Evolutionary conservation across 2,113 vertebrate species (phyloP), one percentile per base, ranked within the genome.

Genomic region (Bubalus kerabau): DNA sequence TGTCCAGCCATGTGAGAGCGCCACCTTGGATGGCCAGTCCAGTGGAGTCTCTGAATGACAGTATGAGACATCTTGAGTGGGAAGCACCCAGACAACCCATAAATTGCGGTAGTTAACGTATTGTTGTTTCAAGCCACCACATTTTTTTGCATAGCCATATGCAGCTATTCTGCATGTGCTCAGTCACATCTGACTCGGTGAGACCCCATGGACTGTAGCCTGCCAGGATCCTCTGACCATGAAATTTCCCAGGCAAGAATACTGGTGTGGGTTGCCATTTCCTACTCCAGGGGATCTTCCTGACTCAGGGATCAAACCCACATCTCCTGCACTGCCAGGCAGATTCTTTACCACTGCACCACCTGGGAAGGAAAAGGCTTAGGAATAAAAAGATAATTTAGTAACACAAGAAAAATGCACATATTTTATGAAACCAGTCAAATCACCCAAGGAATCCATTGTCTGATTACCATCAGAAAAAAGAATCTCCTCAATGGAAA

Each of bases 1-100:
- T 0, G 0, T 54, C 24, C 21, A 48, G 14, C 7, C 54, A 11
- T 3, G 6, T 30, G 52, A 57, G 62, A 14, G 17, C 0, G 1
- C n/a, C 40, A 9, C 43, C 26, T 64, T 80, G 59, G 21, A 17
- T 4, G 7, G 26, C 46, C 28, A 57, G 12, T 12, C 57, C 32
- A 28, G 3, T 10, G 13, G 40, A 12, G 9, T 15, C 81, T 67
- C 89, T 24, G 2, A 7, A 54, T 21, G 13, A 56, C 60, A 43
- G 5, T 11, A 0, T 5, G 28, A 60, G 60, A 87, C 46, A 36
- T 64, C 21, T 30, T 21, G 84, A 52, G 26, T 3, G 21, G 43
- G 36, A 88, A 57, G 16, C 15, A 5, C 7, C 24, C 32, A 40
- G 48, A 30, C 2, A 93, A 36, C 36, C 32, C 26, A 21, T 2